Conservation (phyloP, 2,113 vertebrate genomes). For the Trachemys scripta region DNA sequence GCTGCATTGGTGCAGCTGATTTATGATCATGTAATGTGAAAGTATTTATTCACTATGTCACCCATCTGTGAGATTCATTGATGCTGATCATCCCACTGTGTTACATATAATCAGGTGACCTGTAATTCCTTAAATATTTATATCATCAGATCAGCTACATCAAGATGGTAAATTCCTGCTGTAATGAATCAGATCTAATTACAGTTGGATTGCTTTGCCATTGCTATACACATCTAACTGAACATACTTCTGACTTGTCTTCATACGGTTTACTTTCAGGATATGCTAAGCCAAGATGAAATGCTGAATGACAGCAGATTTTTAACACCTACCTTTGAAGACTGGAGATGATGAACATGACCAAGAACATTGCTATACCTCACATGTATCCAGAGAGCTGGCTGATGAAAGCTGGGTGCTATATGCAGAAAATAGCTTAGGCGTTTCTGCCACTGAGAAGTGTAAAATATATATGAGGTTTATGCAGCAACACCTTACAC, state of each 20-base stretch:
- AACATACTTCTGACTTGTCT: neutral
- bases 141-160: neutral
- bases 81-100: neutral
- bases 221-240: neutral
- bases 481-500: accelerated
- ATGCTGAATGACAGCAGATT: constrained; percentile 84
- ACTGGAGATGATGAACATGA: constrained; percentile 71
- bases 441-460: neutral
- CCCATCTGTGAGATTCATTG: neutral
- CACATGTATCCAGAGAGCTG: neutral
- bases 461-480: neutral
- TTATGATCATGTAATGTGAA: neutral
- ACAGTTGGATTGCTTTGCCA: neutral
- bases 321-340: constrained; percentile 78
- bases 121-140: neutral
- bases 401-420: constrained; percentile 6
- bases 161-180: neutral
- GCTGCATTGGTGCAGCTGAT: neutral
- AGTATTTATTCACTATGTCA: neutral
- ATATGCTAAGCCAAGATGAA: constrained; percentile 88
- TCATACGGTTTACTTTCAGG: constrained; percentile 81
- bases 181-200: neutral
- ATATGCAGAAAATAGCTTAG: neutral
- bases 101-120: neutral
- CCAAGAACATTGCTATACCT: constrained; percentile 47